A percentile compares a stretch with the other conserved stretches of the same genome.
phyloP scores from a whole-genome alignment of 2,113 vertebrate species.

The Nycticebus coucang region DNA sequence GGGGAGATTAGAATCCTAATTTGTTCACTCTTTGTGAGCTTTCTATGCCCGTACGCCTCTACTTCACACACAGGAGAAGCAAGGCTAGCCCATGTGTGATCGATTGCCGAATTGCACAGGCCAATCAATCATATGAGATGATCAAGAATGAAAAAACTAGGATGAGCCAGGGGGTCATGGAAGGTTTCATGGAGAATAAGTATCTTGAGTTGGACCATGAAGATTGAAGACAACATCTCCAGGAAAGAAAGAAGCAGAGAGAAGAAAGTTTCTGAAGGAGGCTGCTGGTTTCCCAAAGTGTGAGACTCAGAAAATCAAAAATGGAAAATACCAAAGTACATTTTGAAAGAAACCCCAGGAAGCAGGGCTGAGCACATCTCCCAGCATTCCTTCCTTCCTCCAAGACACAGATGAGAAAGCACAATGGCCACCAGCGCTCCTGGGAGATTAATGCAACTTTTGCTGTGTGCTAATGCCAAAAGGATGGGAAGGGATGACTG shows the following conservation, averaged over 20 bases:
- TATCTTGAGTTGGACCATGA: background rate
- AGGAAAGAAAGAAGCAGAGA: background rate
- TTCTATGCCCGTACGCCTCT: background rate
- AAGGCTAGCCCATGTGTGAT: background rate
- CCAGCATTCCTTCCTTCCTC: background rate
- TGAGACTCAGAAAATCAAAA: background rate
- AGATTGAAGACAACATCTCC: background rate
- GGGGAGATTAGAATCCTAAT: background rate
- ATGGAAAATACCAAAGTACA: background rate
- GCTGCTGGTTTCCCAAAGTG: background rate
- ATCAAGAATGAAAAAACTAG: background rate
- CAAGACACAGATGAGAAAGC: fast-evolving
- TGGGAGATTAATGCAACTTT: background rate
- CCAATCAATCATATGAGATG: background rate
- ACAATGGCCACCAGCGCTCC: too few species aligned
- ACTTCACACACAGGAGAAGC: background rate
- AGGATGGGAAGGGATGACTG: background rate
- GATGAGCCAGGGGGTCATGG: background rate
- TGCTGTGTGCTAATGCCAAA: background rate
- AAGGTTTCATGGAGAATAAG: background rate
- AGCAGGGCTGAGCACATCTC: background rate
- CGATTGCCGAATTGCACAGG: background rate
- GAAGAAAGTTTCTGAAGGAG: background rate
- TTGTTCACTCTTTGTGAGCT: background rate
- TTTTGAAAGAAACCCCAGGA: background rate